Conservation (phyloP, 2,888 invertebrate species). For the Hedya salicella region DNA sequence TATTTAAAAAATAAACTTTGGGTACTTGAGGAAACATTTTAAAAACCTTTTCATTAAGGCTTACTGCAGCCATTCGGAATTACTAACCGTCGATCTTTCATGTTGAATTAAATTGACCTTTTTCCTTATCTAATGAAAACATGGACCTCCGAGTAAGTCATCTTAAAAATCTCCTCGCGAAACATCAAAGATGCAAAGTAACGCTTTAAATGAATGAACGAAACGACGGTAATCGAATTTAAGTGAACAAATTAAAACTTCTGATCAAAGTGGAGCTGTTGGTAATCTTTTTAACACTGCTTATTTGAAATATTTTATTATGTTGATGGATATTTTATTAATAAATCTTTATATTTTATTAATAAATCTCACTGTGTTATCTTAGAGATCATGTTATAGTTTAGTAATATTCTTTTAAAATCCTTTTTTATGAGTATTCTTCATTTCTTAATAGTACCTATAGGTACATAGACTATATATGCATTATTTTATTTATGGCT, state of each 20-base stretch:
- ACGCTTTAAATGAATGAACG: conserved; percentile 37
- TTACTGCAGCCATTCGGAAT: conserved; percentile 22
- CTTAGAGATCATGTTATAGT: no score
- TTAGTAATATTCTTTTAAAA: no score
- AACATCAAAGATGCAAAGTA: conserved; percentile 67
- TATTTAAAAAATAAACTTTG: conserved; percentile 1
- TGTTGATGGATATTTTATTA: background rate
- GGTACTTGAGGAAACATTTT: background rate
- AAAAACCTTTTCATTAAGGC: conserved; percentile 27
- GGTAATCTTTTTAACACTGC: background rate
- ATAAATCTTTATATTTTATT: no score
- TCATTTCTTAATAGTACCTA: no score
- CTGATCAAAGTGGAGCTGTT: background rate
- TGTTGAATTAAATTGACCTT: conserved; percentile 69
- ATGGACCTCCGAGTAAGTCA: conserved; percentile 60
- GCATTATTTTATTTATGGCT: no score
- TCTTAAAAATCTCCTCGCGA: conserved; percentile 70
- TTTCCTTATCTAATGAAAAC: conserved; percentile 65
- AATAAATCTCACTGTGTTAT: no score
- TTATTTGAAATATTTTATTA: background rate
- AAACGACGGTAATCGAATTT: conserved; percentile 23
- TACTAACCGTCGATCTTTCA: conserved; percentile 62
- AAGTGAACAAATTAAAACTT: conserved; percentile 18
- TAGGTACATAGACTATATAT: no score
- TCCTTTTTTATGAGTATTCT: no score